A percentile compares a stretch with the other conserved stretches of the same genome.
Conservation (phyloP, 2,797 vertebrate species). For the Cottoperca gobio region DNA sequence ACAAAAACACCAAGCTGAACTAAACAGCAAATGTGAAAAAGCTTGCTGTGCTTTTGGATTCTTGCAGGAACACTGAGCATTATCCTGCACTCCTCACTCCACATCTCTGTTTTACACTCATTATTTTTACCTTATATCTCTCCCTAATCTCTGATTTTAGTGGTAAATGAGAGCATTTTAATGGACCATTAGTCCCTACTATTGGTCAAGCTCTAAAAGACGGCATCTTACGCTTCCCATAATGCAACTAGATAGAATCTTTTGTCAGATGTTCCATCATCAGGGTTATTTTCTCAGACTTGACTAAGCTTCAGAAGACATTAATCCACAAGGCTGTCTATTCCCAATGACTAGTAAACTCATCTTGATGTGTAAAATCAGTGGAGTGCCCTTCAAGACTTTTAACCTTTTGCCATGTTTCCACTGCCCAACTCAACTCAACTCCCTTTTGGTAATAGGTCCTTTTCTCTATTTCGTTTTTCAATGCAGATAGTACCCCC, state of each 20-base stretch:
- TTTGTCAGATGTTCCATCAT: not conserved
- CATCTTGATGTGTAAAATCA: too few species aligned
- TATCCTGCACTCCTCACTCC: slow-evolving; percentile 23
- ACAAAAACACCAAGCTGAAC: slow-evolving; percentile 63
- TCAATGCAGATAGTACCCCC: too few species aligned
- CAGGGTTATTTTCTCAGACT: not conserved
- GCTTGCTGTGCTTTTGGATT: slow-evolving; percentile 73
- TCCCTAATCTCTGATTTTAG: not conserved
- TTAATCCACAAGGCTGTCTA: too few species aligned
- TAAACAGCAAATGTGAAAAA: slow-evolving; percentile 73
- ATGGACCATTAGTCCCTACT: not conserved
- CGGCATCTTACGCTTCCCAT: not conserved
- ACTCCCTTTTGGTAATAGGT: too few species aligned
- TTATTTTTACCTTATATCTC: slow-evolving; percentile 18
- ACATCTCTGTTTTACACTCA: slow-evolving; percentile 2
- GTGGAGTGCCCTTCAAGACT: too few species aligned
- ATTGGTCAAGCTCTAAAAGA: not conserved
- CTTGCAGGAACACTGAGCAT: slow-evolving; percentile 71
- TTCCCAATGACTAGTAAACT: too few species aligned
- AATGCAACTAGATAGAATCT: not conserved
- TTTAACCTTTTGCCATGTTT: not conserved
- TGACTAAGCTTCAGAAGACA: too few species aligned
- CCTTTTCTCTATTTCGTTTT: too few species aligned
- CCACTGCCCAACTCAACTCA: too few species aligned
- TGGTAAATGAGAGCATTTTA: not conserved